A percentile compares a stretch with the other conserved stretches of the same genome.
Evolutionary conservation across 1,140 invertebrate species (phyloP).

Genomic region (Leptopilina clavipes): DNA sequence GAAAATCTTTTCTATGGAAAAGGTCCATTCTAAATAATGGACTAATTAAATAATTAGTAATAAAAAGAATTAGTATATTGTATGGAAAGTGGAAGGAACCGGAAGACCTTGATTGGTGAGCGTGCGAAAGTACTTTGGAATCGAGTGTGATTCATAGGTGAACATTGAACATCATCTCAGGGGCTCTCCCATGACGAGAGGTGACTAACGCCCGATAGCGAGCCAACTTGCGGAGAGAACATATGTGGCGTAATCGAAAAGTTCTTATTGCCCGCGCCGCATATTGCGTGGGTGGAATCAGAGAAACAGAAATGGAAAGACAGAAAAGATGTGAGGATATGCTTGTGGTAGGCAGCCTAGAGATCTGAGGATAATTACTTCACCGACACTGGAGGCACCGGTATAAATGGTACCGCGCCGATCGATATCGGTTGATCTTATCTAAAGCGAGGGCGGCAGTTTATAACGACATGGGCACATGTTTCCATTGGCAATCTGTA

Average conservation of each 20-base stretch:
- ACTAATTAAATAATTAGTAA: no score
- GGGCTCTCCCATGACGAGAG: constrained; percentile 61
- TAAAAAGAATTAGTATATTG: no score
- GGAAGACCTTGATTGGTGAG: constrained; percentile 54
- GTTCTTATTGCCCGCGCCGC: constrained; percentile 47
- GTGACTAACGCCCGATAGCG: constrained; percentile 61
- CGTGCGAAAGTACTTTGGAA: constrained; percentile 55
- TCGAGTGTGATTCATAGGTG: constrained; percentile 51
- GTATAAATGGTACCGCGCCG: constrained; percentile 27
- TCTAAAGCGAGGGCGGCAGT: constrained; percentile 30
- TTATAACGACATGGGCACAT: constrained; percentile 30
- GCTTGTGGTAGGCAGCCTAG: constrained; percentile 37
- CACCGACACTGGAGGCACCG: constrained; percentile 26
- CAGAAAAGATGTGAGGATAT: constrained; percentile 19
- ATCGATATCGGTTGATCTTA: constrained; percentile 30
- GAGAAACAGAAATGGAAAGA: constrained; percentile 37
- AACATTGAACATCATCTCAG: constrained; percentile 42
- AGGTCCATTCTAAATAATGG: no score
- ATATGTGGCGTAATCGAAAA: constrained; percentile 56
- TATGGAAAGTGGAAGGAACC: constrained; percentile 49
- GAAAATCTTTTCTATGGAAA: no score
- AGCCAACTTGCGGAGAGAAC: constrained; percentile 39
- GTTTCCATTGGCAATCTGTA: not conserved
- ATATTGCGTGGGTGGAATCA: constrained; percentile 51
- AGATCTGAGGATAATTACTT: constrained; percentile 36